A percentile compares a stretch with the other conserved stretches of the same genome.
These are phyloP conservation scores for Brachycybe producta DNA, from an alignment of 2,888 invertebrate species.

Conservation along the genomic window DNA sequence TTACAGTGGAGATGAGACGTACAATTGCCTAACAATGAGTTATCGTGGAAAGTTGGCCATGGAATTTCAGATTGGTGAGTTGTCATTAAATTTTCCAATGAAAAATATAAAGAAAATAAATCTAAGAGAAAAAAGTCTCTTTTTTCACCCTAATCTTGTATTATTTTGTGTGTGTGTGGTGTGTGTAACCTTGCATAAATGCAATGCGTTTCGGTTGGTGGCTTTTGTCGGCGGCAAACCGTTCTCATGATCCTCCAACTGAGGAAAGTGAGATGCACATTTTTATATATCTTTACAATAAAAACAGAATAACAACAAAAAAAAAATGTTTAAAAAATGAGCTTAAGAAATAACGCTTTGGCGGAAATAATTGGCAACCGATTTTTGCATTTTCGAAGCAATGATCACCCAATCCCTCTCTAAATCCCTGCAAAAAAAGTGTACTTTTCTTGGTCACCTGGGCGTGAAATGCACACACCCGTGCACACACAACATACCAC, in stretches of 20 bases:
- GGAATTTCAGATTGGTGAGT: slow-evolving; percentile 44
- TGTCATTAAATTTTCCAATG: slow-evolving; percentile 1
- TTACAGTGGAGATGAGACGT: slow-evolving; percentile 45
- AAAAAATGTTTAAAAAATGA: neutral
- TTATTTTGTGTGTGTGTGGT: no score
- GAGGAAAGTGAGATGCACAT: no score
- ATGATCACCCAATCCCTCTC: neutral
- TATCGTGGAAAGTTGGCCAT: slow-evolving; percentile 46
- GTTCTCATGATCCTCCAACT: no score
- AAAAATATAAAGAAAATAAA: neutral
- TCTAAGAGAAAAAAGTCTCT: neutral
- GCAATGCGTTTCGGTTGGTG: no score
- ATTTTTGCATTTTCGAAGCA: neutral
- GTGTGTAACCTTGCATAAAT: no score
- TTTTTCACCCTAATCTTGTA: no score
- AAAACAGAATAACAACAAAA: neutral
- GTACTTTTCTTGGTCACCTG: neutral
- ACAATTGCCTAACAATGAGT: slow-evolving; percentile 46
- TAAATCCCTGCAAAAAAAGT: no score
- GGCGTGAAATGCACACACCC: no score
- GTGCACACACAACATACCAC: no score
- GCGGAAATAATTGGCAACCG: slow-evolving; percentile 14
- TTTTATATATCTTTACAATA: no score
- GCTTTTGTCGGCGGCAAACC: no score
- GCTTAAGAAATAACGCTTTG: slow-evolving; percentile 4